Evolutionary conservation across 1,140 invertebrate species (phyloP), one percentile per base, ranked within the genome.

Genomic region (Apis dorsata): DNA sequence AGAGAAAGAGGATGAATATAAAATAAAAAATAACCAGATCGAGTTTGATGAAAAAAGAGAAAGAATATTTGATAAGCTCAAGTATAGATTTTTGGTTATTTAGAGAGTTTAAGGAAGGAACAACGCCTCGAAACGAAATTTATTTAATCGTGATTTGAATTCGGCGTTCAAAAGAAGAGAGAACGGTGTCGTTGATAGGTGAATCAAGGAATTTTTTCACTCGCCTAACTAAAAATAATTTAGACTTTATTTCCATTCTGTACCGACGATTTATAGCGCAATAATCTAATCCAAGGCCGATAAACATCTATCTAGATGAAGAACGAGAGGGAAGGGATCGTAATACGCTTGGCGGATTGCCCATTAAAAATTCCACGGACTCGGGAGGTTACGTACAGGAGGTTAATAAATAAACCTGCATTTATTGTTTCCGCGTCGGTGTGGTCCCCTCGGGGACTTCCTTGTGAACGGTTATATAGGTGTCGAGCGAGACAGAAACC

Each of bases 371-470:
- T 57, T 24, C n/a, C 69, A 28, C 12, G 69, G 69, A 53, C 24
- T 1, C 19, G 12, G 1, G 13, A 28, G 68, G n/a, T 12, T 28
- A 19, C 55, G 34, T 44, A 34, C 21, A 53, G 28, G 78, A 53
- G 28, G 78, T 79, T 79, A 79, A 79, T 72, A 79, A 79, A 79
- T 28, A 79, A 53, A 24, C n/a, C 57, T n/a, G 57, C 78, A 34
- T 79, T 79, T 79, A 79, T 79, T 79, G 68, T 79, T 79, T 79
- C 77, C 77, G 77, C 77, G 77, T 79, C 59, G 17, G 55, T 62
- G 44, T 24, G 44, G n/a, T 62, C 12, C 34, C 55, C 68, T 59
- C 19, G 21, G 15, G 78, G 68, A 62, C 44, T 79, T 71, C 57
- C 34, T 70, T 71, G 55, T 34, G 59, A 66, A 24, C 34, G 44